phyloP scores from a whole-genome alignment of 2,888 invertebrate genomes.

The Epiblema foenella region DNA sequence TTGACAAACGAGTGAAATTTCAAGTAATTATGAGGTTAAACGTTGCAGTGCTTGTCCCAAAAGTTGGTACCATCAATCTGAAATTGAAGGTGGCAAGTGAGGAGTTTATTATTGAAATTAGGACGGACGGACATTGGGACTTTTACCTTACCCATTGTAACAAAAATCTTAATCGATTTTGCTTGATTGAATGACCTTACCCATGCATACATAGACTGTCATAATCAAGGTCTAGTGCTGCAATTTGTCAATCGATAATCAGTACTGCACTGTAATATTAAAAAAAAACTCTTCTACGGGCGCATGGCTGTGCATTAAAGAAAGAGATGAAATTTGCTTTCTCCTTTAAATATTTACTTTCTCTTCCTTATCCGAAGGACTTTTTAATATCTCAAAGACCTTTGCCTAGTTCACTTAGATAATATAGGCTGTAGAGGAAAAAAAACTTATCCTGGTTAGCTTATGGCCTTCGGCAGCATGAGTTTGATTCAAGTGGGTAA shows the following conservation, averaged over 20 bases:
- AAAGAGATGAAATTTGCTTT: neutral
- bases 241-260: slow-evolving; percentile 1
- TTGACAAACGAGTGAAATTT: neutral
- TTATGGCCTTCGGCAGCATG: too few species aligned
- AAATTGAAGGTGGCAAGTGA: too few species aligned
- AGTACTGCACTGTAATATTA: too few species aligned
- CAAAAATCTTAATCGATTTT: neutral
- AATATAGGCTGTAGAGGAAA: too few species aligned
- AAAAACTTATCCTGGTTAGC: too few species aligned
- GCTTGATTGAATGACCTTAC: neutral
- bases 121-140: too few species aligned
- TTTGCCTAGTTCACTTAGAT: too few species aligned
- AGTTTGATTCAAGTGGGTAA: too few species aligned
- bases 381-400: neutral
- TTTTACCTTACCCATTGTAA: neutral
- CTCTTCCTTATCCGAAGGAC: neutral
- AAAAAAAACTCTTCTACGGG: too few species aligned
- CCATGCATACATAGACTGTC: neutral
- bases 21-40: neutral
- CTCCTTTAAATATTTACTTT: neutral
- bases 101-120: too few species aligned
- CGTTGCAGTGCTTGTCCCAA: too few species aligned
- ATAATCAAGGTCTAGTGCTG: slow-evolving; percentile 4
- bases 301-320: neutral
- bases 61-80: too few species aligned